Evolutionary conservation across 2,113 vertebrate species (phyloP).

Genomic region (Micromys minutus): DNA sequence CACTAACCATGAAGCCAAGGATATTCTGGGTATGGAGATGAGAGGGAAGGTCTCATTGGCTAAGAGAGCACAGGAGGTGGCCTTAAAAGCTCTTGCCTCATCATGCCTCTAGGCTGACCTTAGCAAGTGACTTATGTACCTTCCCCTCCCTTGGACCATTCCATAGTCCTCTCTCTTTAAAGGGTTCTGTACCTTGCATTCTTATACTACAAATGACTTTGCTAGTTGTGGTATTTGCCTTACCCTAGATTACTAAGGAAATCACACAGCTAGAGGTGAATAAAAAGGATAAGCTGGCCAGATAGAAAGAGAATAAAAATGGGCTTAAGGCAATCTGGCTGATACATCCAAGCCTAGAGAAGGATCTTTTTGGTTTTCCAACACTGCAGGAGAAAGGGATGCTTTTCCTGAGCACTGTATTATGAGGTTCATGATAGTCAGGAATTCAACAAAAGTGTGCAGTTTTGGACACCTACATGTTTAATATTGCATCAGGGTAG

Average conservation of each 20-base stretch:
- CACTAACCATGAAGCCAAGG: conserved; percentile 40
- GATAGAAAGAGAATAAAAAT: background rate
- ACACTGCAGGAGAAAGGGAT: background rate
- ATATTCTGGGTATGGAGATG: background rate
- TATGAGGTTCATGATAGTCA: background rate
- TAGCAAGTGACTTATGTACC: background rate
- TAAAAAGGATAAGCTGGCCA: background rate
- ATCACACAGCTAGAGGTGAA: background rate
- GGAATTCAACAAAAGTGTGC: fast-evolving
- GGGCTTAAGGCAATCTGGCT: background rate
- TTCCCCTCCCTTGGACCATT: background rate
- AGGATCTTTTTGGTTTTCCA: background rate
- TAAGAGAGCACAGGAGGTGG: background rate
- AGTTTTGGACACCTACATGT: background rate
- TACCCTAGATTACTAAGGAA: background rate
- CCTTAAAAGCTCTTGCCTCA: background rate
- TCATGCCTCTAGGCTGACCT: background rate
- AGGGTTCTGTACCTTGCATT: background rate
- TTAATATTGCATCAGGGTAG: background rate
- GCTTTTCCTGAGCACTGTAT: background rate
- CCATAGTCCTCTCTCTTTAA: background rate
- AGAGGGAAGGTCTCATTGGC: background rate
- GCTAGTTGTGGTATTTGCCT: background rate
- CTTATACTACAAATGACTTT: background rate
- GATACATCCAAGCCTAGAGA: background rate